Conservation (phyloP, 2,113 vertebrate species). For the Callithrix jacchus region DNA sequence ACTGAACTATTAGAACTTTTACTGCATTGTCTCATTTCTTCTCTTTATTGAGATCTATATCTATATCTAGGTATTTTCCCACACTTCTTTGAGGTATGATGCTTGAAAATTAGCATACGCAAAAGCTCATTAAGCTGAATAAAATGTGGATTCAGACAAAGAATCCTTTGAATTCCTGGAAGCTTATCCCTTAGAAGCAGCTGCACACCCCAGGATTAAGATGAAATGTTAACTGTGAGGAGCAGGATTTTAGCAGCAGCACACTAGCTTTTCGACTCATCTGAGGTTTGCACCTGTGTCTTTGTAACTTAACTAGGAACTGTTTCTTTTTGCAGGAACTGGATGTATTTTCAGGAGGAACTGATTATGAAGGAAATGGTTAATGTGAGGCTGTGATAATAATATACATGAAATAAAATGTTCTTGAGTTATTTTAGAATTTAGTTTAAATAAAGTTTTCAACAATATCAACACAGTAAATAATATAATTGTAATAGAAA, state of each 20-base stretch:
- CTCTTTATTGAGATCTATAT: background rate
- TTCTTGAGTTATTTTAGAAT: background rate
- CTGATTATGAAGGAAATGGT: background rate
- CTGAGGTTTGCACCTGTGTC: slow-evolving; percentile 37
- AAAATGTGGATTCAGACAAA: slow-evolving; percentile 52
- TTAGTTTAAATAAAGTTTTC: background rate
- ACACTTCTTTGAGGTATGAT: slow-evolving; percentile 45
- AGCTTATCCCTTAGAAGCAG: slow-evolving; percentile 47
- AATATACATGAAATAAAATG: slow-evolving; percentile 37
- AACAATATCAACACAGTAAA: background rate
- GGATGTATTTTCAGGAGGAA: background rate
- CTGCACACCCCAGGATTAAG: background rate
- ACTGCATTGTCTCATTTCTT: background rate
- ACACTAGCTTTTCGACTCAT: slow-evolving; percentile 41
- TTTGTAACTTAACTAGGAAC: slow-evolving; percentile 37
- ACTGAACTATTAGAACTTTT: slow-evolving; percentile 10
- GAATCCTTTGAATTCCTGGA: slow-evolving; percentile 28
- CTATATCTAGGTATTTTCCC: background rate
- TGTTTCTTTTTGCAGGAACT: slow-evolving; percentile 32
- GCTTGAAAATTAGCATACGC: slow-evolving; percentile 39
- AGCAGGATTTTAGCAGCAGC: background rate
- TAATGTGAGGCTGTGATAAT: background rate
- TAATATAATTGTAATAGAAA: background rate
- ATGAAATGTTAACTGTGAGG: slow-evolving; percentile 36
- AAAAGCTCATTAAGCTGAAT: slow-evolving; percentile 59